These are phyloP conservation scores for Oophaga pumilio DNA, from an alignment of 2,113 vertebrate species.

Conservation along the genomic window DNA sequence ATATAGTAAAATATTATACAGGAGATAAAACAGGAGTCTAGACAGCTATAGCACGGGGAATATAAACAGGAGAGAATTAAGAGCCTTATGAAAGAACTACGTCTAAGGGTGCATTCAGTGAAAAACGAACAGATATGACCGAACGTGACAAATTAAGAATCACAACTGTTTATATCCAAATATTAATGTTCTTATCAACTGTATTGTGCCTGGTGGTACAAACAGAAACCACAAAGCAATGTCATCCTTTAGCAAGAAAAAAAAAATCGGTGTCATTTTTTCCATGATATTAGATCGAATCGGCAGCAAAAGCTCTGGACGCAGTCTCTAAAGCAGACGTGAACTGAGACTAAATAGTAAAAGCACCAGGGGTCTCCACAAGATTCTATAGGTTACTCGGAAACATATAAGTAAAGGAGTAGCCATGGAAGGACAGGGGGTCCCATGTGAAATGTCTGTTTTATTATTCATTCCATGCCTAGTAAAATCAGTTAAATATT, in stretches of 20 bases:
- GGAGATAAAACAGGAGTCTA: conserved; percentile 13
- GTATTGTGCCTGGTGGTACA: too few relatives aligned
- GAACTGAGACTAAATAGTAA: background rate
- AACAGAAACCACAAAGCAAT: too few relatives aligned
- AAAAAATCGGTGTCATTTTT: too few relatives aligned
- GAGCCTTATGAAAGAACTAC: background rate
- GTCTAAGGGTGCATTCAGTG: background rate
- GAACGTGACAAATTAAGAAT: background rate
- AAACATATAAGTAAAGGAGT: conserved; percentile 17
- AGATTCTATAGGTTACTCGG: background rate
- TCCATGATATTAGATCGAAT: too few relatives aligned
- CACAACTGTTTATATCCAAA: too few relatives aligned
- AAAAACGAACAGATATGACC: background rate
- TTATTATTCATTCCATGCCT: conserved; percentile 44
- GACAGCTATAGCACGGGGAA: conserved; percentile 2
- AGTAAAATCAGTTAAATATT: conserved; percentile 36
- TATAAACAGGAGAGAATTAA: background rate
- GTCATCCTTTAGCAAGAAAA: too few relatives aligned
- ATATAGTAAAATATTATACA: background rate
- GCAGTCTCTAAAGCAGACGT: too few relatives aligned
- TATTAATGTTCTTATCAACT: too few relatives aligned
- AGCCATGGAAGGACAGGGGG: background rate
- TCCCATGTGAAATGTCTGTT: conserved; percentile 33
- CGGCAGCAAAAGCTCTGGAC: too few relatives aligned
- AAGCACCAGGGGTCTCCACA: background rate